Evolutionary conservation across 1,140 invertebrate species (phyloP).

Genomic region (Ceratina calcarata): DNA sequence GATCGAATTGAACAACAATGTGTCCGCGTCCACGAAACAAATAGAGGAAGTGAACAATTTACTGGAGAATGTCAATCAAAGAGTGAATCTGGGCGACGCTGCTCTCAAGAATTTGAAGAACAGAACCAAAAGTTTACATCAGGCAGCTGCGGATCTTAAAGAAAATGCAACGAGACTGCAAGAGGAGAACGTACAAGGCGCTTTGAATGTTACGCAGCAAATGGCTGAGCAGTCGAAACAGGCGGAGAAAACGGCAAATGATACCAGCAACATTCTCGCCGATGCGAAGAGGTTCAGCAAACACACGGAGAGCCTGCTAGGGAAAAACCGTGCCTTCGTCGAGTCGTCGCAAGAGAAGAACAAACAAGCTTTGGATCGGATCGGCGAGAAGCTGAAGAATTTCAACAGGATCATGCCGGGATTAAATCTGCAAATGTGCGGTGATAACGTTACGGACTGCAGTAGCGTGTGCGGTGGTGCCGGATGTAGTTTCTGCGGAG

Average conservation of each 20-base stretch:
- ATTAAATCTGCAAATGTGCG: slow-evolving; percentile 95
- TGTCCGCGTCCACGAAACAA: slow-evolving; percentile 81
- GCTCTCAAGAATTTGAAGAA: slow-evolving; percentile 88
- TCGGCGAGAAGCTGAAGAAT: slow-evolving; percentile 84
- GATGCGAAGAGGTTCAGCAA: slow-evolving; percentile 92
- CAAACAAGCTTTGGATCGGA: slow-evolving; percentile 83
- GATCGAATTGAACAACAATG: slow-evolving; percentile 80
- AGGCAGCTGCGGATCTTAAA: slow-evolving; percentile 87
- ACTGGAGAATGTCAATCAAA: slow-evolving; percentile 88
- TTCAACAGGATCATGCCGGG: slow-evolving; percentile 89
- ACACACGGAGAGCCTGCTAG: slow-evolving; percentile 90
- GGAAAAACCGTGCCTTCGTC: slow-evolving; percentile 85
- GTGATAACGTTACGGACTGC: slow-evolving; percentile 91
- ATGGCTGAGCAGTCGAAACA: slow-evolving; percentile 86
- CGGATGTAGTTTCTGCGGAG: slow-evolving; percentile 94
- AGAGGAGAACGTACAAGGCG: slow-evolving; percentile 96
- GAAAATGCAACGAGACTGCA: slow-evolving; percentile 94
- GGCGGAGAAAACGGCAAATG: slow-evolving; percentile 85
- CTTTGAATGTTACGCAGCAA: slow-evolving; percentile 92
- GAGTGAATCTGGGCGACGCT: slow-evolving; percentile 89
- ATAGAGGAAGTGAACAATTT: slow-evolving; percentile 83
- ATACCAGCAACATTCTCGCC: slow-evolving; percentile 81
- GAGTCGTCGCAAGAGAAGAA: slow-evolving; percentile 87
- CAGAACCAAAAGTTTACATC: slow-evolving; percentile 87
- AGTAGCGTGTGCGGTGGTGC: slow-evolving; percentile 96